Conservation (phyloP, 2,888 invertebrate species). For the Mechanitis messenoides region DNA sequence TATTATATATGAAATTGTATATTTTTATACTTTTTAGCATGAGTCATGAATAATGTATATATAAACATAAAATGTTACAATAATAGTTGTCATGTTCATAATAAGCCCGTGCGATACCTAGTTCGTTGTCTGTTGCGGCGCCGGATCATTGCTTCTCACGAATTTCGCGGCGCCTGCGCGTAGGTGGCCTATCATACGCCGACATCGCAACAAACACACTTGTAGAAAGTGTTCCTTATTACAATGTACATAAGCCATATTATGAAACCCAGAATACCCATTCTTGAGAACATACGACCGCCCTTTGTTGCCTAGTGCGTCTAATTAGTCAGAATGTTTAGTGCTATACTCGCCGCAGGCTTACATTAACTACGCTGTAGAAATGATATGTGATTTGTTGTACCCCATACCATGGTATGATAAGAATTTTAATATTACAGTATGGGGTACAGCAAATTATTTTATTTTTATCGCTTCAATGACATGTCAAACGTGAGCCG, state of each 20-base stretch:
- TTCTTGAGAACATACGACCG: conserved; percentile 39
- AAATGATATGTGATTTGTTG: conserved; percentile 63
- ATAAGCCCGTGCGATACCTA: neutral
- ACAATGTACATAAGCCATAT: conserved; percentile 39
- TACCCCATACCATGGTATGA: conserved; percentile 28
- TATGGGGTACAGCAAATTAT: conserved; percentile 9
- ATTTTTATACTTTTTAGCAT: neutral
- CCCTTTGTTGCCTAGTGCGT: conserved; percentile 70
- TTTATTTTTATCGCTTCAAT: conserved; percentile 16
- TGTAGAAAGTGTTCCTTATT: conserved; percentile 39
- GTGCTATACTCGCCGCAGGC: conserved; percentile 62
- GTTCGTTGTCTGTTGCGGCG: conserved; percentile 37
- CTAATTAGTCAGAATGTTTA: conserved; percentile 76
- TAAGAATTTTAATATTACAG: conserved; percentile 26
- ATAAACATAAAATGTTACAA: neutral
- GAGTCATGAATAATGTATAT: neutral
- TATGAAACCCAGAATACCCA: conserved; percentile 30
- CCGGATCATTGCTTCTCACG: conserved; percentile 68
- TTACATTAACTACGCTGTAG: conserved; percentile 51
- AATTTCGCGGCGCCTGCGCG: conserved; percentile 69
- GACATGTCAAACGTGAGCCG: conserved; percentile 23
- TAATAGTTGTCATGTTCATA: neutral
- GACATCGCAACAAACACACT: conserved; percentile 54
- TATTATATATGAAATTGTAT: too few relatives aligned
- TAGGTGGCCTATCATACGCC: conserved; percentile 70